Evolutionary conservation across 1,140 invertebrate species (phyloP).

Genomic region (Neoseiulus cucumeris): DNA sequence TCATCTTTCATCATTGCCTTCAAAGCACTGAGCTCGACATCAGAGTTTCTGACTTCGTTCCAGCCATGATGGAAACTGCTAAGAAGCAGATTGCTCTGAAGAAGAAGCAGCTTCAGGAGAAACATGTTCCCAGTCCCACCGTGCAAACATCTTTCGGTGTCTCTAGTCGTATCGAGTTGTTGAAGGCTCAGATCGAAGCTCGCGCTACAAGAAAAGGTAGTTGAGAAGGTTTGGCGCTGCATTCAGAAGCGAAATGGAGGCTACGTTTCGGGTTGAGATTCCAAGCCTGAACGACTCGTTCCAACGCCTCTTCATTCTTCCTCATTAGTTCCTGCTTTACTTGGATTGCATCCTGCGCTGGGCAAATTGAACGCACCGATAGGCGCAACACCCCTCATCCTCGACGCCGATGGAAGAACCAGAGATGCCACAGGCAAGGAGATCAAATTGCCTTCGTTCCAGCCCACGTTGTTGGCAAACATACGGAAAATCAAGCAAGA

Average conservation of each 20-base stretch:
- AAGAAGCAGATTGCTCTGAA: not conserved
- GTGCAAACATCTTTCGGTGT: not conserved
- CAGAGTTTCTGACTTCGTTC: not conserved
- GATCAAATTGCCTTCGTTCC: conserved; percentile 65
- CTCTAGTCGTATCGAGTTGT: conserved; percentile 17
- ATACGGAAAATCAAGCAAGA: conserved; percentile 16
- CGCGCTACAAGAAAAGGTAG: conserved; percentile 13
- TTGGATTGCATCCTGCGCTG: not conserved
- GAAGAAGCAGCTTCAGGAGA: not conserved
- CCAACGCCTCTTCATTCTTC: not conserved
- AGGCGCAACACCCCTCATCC: conserved; percentile 72
- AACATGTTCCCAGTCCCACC: not conserved
- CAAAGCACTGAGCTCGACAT: too few relatives aligned
- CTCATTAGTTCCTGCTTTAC: conserved; percentile 9
- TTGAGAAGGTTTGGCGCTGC: too few relatives aligned
- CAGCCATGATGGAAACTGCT: not conserved
- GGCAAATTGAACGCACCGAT: not conserved
- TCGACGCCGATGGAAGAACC: conserved; percentile 73
- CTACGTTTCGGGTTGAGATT: conserved; percentile 11
- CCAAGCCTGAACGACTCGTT: too few relatives aligned
- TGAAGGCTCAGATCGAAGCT: conserved; percentile 21
- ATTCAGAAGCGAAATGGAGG: not conserved
- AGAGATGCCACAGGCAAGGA: conserved; percentile 70
- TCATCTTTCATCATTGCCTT: too few relatives aligned
- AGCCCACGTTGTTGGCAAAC: conserved; percentile 68